Base-by-base conservation (phyloP, 2,797 vertebrate genomes). In the Microchirus variegatus region DNA sequence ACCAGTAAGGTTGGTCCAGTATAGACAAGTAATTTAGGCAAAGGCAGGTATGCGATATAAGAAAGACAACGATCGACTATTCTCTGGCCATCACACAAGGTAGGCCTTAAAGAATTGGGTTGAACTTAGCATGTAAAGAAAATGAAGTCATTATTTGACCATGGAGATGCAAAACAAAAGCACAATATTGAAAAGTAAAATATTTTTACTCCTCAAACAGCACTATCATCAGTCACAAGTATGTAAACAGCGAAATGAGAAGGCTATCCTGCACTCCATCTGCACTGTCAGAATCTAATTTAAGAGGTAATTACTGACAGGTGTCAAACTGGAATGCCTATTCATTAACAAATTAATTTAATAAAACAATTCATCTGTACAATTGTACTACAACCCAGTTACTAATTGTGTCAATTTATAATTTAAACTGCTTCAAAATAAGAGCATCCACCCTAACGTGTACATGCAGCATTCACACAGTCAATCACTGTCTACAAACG, bases 21-120 rank as follows among this genome's bases (percentile, higher is more conserved):
- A 36, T 75, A 70, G 72, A 59, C 74, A 86, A 88, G 80, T 85
- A 43, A 15, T 36, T 15, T 5, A 48, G 46, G 70, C 46, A 35
- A 57, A 45, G 9, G 16, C 53, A 72, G 61, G 26, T 13, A 31
- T 18, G 67, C 40, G 22, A 36, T 35, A 45, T 0, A 51, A 38
- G 19, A 43, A 43, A 46, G 46, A 65, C 37, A 51, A 41, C 15
- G 38, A 37, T 6, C 48, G 58, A 46, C 63, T 48, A 48, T 40
- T 41, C 18, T 56, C n/a, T 35, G 51, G 35, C 50, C 61, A 49
- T 41, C 63, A 36, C 41, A 66, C 18, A 67, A 37, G 6, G n/a
- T 35, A 5, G 6, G 42, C 53, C 37, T 17, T 1, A 13, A 12
- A 51, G 17, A 55, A 48, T 1, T 13, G 8, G 12, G 18, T 17